These are phyloP conservation scores for Kradibia gibbosae DNA, from an alignment of 1,140 invertebrate genomes.

Conservation along the genomic window DNA sequence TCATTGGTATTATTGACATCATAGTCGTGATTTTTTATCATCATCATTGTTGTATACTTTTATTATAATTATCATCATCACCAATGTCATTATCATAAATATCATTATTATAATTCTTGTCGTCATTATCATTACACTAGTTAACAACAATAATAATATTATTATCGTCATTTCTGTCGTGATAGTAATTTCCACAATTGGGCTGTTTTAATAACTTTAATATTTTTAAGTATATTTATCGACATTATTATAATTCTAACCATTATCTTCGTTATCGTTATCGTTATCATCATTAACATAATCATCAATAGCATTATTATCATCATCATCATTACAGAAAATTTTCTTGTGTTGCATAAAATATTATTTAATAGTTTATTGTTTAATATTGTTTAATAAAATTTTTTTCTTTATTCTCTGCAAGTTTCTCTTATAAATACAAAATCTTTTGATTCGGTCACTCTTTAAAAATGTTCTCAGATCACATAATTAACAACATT, in stretches of 20 bases:
- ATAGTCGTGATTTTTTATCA: no score
- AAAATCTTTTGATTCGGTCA: conserved; percentile 12
- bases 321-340: no score
- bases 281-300: not conserved
- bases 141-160: not conserved
- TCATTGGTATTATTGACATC: not conserved
- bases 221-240: no score
- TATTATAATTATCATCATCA: no score
- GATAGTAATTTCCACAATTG: no score
- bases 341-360: no score
- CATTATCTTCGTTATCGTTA: not conserved
- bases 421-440: not conserved
- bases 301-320: not conserved
- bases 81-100: not conserved
- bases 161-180: no score
- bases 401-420: not conserved
- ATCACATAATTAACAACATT: conserved; percentile 8
- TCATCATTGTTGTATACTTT: no score
- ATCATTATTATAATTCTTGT: not conserved
- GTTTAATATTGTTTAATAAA: not conserved
- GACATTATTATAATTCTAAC: not conserved
- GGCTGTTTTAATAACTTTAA: no score
- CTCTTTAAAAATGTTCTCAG: not conserved
- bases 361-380: no score
- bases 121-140: not conserved